Conservation (phyloP, 2,113 vertebrate species). For the Oxyura jamaicensis region DNA sequence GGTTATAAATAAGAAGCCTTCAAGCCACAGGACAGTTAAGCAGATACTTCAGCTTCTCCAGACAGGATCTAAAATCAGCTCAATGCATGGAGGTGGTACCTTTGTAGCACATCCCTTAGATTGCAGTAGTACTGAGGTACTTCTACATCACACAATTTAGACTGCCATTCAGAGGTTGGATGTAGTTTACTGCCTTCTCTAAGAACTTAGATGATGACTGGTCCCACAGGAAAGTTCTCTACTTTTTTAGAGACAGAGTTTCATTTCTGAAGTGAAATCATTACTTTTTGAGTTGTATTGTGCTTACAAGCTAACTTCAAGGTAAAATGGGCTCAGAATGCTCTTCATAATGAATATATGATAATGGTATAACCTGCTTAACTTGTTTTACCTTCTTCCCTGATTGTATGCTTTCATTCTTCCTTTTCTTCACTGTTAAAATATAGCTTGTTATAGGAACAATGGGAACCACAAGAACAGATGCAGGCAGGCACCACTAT, state of each 20-base stretch:
- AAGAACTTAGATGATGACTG: background rate
- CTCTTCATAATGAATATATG: background rate
- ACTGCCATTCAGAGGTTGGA: background rate
- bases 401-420: background rate
- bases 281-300: rapidly evolving
- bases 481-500: background rate
- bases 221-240: background rate
- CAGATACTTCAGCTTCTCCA: background rate
- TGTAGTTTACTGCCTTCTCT: background rate
- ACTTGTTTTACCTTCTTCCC: background rate
- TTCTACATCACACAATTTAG: background rate
- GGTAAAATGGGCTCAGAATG: background rate
- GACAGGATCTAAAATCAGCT: background rate
- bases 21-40: background rate
- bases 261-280: background rate
- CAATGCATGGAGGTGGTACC: background rate
- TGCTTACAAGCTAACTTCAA: background rate
- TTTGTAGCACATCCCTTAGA: background rate
- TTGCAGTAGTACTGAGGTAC: background rate
- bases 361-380: background rate
- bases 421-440: background rate
- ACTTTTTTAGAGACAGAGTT: background rate
- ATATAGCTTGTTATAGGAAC: background rate
- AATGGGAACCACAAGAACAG: background rate
- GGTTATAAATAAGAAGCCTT: background rate